Percentiles rank a stretch among this genome's conserved stretches.
Evolutionary conservation across 2,797 vertebrate species (phyloP).

Genomic region (Onychomys leucogaster): DNA sequence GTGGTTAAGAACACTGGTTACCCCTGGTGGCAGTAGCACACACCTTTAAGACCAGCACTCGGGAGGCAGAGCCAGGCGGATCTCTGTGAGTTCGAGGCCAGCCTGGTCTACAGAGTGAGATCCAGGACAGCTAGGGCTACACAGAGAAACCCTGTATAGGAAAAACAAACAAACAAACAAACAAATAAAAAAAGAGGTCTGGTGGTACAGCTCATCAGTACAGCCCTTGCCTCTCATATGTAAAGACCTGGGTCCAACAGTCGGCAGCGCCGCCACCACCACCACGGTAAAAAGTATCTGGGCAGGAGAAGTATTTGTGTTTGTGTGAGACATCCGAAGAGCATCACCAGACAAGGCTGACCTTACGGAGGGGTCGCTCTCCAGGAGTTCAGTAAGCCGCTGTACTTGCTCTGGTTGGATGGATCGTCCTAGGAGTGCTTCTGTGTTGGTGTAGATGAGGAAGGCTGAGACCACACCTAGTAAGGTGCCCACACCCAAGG

Average conservation of each 20-base stretch:
- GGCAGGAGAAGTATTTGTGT: not conserved
- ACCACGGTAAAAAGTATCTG: not conserved
- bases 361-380: slow-evolving; percentile 97
- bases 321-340: not conserved
- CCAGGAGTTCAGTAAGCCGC: slow-evolving; percentile 97
- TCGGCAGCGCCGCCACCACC: not conserved
- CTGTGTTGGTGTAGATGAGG: slow-evolving; percentile 98
- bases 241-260: too few species aligned
- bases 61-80: too few species aligned
- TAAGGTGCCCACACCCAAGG: slow-evolving; percentile 95
- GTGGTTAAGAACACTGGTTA: not conserved
- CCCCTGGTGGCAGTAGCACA: too few species aligned
- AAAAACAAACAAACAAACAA: too few species aligned
- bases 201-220: too few species aligned
- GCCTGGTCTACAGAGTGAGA: too few species aligned
- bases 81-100: too few species aligned
- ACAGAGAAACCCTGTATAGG: too few species aligned
- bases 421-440: slow-evolving; percentile 96
- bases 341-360: slow-evolving; percentile 82
- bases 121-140: too few species aligned
- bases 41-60: too few species aligned
- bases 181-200: too few species aligned
- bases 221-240: too few species aligned
- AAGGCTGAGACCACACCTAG: slow-evolving; percentile 95
- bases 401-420: slow-evolving; percentile 97